phyloP scores from a whole-genome alignment of 1,140 invertebrate genomes.

The Euwallacea similis region DNA sequence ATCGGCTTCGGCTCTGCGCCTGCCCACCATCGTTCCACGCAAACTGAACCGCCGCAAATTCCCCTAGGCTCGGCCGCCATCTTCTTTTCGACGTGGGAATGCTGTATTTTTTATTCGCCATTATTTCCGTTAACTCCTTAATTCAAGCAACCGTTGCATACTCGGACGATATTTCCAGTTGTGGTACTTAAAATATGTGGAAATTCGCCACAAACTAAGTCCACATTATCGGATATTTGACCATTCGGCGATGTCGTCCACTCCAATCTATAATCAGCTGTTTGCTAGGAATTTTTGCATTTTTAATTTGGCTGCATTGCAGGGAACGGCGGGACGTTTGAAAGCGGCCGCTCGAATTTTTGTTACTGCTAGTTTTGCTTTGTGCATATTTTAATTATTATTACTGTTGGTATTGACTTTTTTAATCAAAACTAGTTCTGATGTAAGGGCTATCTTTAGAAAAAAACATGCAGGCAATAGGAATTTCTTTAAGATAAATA shows the following conservation, averaged over 20 bases:
- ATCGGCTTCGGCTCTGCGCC: slow-evolving; percentile 46
- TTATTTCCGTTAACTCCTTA: background rate
- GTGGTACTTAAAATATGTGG: no score
- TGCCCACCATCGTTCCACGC: slow-evolving; percentile 28
- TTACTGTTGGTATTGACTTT: no score
- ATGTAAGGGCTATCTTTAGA: no score
- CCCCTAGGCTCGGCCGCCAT: slow-evolving; percentile 36
- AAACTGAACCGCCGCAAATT: slow-evolving; percentile 38
- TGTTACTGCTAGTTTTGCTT: no score
- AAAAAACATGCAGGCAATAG: no score
- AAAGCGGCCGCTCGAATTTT: background rate
- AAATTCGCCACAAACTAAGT: no score
- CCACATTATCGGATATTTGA: no score
- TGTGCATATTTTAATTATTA: no score
- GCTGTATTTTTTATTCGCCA: background rate
- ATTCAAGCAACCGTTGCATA: background rate
- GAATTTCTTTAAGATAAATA: no score
- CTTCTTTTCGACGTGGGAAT: background rate
- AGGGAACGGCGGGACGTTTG: background rate
- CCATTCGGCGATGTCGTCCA: background rate
- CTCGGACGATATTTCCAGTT: no score
- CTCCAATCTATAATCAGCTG: slow-evolving; percentile 1
- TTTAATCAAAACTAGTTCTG: no score
- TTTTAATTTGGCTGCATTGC: slow-evolving; percentile 5
- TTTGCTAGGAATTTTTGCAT: background rate